Evolutionary conservation across 2,113 vertebrate species (phyloP).

Genomic region (Heterocephalus glaber): DNA sequence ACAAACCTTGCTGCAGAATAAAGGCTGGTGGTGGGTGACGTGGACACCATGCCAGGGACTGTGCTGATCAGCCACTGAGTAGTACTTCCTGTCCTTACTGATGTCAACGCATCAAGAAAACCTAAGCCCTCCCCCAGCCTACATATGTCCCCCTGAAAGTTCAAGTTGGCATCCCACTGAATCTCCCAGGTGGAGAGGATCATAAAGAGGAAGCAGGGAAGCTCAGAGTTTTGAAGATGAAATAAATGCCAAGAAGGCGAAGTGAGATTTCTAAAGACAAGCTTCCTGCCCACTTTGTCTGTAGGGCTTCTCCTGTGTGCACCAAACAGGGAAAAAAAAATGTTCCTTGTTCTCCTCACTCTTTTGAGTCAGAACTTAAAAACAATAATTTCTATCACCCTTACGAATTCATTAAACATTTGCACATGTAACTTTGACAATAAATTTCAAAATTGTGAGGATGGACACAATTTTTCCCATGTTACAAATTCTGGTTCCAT

Average conservation of each 20-base stretch:
- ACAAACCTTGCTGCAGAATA: rapidly evolving
- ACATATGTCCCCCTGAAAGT: background rate
- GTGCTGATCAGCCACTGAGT: background rate
- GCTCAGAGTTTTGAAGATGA: background rate
- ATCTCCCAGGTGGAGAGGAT: too few relatives aligned
- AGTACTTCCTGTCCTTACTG: background rate
- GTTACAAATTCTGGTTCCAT: background rate
- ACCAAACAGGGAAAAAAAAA: background rate
- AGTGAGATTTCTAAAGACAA: background rate
- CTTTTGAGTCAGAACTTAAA: background rate
- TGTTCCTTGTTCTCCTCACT: background rate
- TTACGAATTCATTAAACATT: background rate
- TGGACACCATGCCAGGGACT: background rate
- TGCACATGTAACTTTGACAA: background rate
- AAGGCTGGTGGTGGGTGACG: rapidly evolving
- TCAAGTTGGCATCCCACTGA: background rate
- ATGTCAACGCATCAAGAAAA: background rate
- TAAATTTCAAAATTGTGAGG: background rate
- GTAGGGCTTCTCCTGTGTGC: background rate
- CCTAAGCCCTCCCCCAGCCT: background rate
- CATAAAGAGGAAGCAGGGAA: rapidly evolving
- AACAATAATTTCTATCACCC: background rate
- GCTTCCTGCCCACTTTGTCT: background rate
- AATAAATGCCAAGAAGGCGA: background rate
- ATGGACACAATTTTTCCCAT: background rate